phyloP scores from a whole-genome alignment of 2,113 vertebrate species.

The Galeopterus variegatus region DNA sequence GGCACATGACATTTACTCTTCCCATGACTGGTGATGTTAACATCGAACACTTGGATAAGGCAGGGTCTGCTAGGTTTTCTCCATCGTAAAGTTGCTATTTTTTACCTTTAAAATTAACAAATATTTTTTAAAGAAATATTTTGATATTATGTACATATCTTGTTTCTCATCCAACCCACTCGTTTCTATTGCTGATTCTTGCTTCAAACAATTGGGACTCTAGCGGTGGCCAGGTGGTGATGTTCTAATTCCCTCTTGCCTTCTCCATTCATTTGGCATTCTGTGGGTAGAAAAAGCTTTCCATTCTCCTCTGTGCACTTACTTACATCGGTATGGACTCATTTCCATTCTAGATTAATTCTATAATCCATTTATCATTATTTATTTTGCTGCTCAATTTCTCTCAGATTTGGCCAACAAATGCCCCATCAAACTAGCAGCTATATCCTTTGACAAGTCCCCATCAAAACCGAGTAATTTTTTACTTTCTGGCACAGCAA shows the following conservation, averaged over 20 bases:
- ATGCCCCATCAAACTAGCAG: not conserved
- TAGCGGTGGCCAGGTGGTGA: not conserved
- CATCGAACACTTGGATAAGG: not conserved
- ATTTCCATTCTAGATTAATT: not conserved
- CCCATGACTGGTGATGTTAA: not conserved
- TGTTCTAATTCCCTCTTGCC: not conserved
- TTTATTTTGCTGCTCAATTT: not conserved
- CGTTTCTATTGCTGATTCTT: not conserved
- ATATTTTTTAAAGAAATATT: not conserved
- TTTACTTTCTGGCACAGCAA: not conserved
- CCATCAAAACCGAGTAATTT: not conserved
- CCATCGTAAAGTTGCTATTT: not conserved
- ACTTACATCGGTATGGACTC: not conserved
- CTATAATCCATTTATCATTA: not conserved
- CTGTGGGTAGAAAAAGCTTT: not conserved
- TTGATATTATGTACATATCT: not conserved
- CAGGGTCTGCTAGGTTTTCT: not conserved
- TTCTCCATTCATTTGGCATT: not conserved
- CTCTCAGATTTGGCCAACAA: not conserved
- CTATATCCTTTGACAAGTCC: not conserved
- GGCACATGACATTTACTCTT: not conserved
- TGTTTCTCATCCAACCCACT: not conserved
- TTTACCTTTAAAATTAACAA: conserved; percentile 30
- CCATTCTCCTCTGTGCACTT: not conserved
- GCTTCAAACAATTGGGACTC: not conserved